phyloP scores from a whole-genome alignment of 2,113 vertebrate species.

The Benthochromis sp. region DNA sequence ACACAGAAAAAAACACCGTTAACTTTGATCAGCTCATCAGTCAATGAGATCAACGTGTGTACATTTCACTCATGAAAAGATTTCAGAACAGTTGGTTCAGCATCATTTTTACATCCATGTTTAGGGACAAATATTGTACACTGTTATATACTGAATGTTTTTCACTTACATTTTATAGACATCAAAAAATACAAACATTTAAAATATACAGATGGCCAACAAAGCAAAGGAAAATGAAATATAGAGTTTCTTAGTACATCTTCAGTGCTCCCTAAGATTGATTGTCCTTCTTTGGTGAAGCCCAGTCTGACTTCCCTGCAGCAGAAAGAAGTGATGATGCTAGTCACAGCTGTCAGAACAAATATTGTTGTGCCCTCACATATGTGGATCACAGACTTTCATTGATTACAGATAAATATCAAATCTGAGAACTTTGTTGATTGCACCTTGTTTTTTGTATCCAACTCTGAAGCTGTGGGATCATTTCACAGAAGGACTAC shows the following conservation, averaged over 20 bases:
- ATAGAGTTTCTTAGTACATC: neutral
- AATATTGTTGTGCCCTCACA: neutral
- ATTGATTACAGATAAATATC: neutral
- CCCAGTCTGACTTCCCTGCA: neutral
- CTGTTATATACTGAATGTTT: neutral
- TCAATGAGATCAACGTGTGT: neutral
- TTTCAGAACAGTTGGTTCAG: neutral
- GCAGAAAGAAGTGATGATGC: neutral
- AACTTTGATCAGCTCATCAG: neutral
- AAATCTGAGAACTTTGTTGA: neutral
- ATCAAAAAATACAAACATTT: neutral
- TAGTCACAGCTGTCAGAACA: neutral
- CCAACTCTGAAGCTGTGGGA: neutral
- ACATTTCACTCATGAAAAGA: neutral
- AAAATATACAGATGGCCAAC: neutral
- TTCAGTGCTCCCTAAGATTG: neutral
- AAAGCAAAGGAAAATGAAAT: neutral
- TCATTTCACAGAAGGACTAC: neutral
- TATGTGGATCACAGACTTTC: neutral
- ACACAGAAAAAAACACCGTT: neutral
- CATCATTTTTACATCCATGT: neutral
- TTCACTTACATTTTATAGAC: neutral
- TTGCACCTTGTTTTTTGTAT: neutral
- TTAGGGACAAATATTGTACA: neutral
- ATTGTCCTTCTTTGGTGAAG: neutral